A percentile compares a stretch with the other conserved stretches of the same genome.
Conservation (phyloP, 2,797 vertebrate species). For the Microhierax caerulescens region DNA sequence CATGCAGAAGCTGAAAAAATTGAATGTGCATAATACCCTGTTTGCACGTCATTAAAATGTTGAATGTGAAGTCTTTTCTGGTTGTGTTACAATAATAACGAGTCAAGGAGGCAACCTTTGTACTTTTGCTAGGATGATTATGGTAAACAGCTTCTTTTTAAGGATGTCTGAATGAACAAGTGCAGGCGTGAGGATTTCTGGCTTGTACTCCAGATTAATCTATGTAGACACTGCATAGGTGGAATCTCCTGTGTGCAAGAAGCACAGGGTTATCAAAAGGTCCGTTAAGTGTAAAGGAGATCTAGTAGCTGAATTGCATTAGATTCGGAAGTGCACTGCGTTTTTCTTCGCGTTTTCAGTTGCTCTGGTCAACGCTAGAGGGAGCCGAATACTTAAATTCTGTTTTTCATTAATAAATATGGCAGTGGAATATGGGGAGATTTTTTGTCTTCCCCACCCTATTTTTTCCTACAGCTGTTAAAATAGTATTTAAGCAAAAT, state of each 20-base stretch:
- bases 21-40: no score
- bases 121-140: neutral
- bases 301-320: neutral
- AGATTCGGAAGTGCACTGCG: neutral
- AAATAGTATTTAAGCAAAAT: neutral
- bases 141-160: neutral
- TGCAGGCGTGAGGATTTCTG: neutral
- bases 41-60: neutral
- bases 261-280: neutral
- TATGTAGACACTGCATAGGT: neutral
- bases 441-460: neutral
- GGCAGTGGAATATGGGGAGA: neutral
- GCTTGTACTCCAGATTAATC: neutral
- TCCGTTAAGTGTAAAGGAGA: neutral
- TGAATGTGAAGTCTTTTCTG: neutral
- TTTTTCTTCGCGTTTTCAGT: neutral
- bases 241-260: neutral
- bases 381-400: conserved; percentile 2
- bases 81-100: neutral
- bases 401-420: neutral
- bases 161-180: neutral
- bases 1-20: neutral
- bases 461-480: neutral
- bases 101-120: neutral
- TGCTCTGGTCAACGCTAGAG: conserved; percentile 22